phyloP scores from a whole-genome alignment of 2,113 vertebrate species.

The Smithornis capensis region DNA sequence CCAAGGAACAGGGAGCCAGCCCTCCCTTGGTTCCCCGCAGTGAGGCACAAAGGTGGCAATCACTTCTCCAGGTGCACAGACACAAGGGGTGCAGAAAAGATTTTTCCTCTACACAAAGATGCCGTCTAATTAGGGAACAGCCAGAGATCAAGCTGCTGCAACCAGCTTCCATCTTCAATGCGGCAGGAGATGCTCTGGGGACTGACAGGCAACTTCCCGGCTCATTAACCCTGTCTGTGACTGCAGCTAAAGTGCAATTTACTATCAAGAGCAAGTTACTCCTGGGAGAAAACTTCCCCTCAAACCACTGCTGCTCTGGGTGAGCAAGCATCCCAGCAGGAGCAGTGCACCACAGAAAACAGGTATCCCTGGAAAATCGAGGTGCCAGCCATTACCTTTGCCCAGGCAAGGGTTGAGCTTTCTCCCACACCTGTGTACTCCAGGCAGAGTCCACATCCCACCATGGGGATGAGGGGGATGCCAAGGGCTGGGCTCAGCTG shows the following conservation, averaged over 20 bases:
- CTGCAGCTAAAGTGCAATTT: background rate
- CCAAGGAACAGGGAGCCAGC: background rate
- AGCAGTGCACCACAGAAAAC: background rate
- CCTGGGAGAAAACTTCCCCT: background rate
- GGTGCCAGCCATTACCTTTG: background rate
- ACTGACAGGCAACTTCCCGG: background rate
- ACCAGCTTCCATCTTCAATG: background rate
- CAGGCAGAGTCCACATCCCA: background rate
- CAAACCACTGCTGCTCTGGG: fast-evolving
- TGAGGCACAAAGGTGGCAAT: background rate
- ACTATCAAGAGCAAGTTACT: background rate
- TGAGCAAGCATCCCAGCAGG: background rate
- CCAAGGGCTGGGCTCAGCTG: background rate
- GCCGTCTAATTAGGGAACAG: background rate
- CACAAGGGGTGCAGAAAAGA: background rate
- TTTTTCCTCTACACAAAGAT: background rate
- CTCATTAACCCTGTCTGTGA: background rate
- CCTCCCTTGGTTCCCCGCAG: background rate
- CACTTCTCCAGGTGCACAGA: background rate
- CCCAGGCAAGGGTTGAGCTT: background rate
- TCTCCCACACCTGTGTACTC: fast-evolving
- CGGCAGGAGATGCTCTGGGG: background rate
- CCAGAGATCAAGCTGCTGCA: background rate
- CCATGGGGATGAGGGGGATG: fast-evolving
- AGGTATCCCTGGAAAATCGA: fast-evolving